Conservation (phyloP, 2,113 vertebrate species). For the Gymnocephalus cernua region DNA sequence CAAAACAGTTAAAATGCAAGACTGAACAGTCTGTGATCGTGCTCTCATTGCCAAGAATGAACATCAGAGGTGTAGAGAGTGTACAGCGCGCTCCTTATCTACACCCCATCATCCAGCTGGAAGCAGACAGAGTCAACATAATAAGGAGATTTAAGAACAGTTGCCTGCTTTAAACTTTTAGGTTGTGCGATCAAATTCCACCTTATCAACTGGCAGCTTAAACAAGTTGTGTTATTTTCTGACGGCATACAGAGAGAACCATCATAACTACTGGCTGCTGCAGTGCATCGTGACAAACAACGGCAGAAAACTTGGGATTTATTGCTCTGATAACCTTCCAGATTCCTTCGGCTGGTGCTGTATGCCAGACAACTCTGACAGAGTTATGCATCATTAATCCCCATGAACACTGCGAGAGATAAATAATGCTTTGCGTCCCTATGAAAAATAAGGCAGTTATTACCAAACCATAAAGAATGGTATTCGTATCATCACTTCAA, state of each 20-base stretch:
- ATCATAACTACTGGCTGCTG: conserved; percentile 71
- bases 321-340: conserved; percentile 84
- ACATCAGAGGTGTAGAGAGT: conserved; percentile 48
- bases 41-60: conserved; percentile 49
- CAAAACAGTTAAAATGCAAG: conserved; percentile 73
- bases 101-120: conserved; percentile 64
- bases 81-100: conserved; percentile 44
- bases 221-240: conserved; percentile 68
- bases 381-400: conserved; percentile 84
- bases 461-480: conserved; percentile 80
- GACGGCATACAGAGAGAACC: conserved; percentile 61
- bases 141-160: conserved; percentile 72
- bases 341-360: conserved; percentile 77
- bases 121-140: conserved; percentile 57
- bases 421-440: conserved; percentile 74
- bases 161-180: conserved; percentile 72
- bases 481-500: conserved; percentile 73
- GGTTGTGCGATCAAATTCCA: conserved; percentile 68
- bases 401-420: conserved; percentile 75
- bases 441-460: conserved; percentile 83
- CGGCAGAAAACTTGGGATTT: conserved; percentile 77
- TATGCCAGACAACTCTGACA: conserved; percentile 73
- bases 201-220: conserved; percentile 69
- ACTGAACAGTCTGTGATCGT: conserved; percentile 57
- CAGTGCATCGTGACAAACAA: conserved; percentile 76